Base-by-base conservation (phyloP, 2,888 invertebrate species). In the Eristalinus sepulchralis region DNA sequence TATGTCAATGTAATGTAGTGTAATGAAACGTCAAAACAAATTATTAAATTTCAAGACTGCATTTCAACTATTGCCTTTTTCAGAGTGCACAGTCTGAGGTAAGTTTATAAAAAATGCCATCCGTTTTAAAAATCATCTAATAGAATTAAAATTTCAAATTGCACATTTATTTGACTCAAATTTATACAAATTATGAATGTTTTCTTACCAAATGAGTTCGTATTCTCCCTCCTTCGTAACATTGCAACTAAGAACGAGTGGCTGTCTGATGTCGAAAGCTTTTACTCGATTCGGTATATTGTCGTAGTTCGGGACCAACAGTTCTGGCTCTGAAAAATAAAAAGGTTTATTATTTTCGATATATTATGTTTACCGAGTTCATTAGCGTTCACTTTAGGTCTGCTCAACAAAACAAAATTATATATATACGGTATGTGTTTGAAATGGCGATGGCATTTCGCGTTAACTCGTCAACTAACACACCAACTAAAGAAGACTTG, bases 271-370 rank as follows among this genome's bases (percentile, higher is more conserved):
- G 83, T 90, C 90, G 89, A 88, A 93, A 78, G 90, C 89, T 90
- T 91, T 92, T 88, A 92, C 83, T 89, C 90, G 88, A 83, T 89
- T 88, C 88, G 90, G 90, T 88, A 76, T 89, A 89, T 91, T 89
- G 89, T 92, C 92, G 89, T 92, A 92, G 88, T 92, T 91, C 90
- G 92, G 92, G 90, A 91, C 89, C 90, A 92, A 90, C 80, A 90
- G 89, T 77, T 92, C 91, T 88, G 89, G 89, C 83, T 89, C 92
- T 92, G 90, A 47, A 47, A 47, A 47, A 47, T 47, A 47, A 17
- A 47, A 47, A 47, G 17, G 47, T 47, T 47, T 59, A 59, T 13
- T 59, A 59, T 59, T 59, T 59, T 59, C 27, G 59, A 13, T 62
- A 33, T 27, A 31, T 33, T 62, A 33, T 62, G 62, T 62, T 62